A percentile compares a stretch with the other conserved stretches of the same genome.
Conservation (phyloP, 2,888 invertebrate species). For the Limenitis camilla region DNA sequence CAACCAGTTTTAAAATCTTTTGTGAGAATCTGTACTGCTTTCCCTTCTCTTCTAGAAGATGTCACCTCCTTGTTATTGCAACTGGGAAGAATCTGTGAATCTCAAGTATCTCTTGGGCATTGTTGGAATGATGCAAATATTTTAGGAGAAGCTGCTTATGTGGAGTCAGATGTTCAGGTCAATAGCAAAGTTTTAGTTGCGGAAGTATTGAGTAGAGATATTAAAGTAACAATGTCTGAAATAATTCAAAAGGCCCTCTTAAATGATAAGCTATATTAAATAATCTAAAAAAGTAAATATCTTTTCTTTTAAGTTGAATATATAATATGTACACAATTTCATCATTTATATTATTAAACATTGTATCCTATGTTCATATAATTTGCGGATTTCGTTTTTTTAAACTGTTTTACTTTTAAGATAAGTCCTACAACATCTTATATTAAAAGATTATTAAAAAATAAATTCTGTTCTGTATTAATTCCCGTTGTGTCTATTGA, state of each 20-base stretch:
- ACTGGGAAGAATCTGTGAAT: conserved; percentile 87
- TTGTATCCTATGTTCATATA: too few relatives aligned
- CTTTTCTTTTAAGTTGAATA: neutral
- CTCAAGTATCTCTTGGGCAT: conserved; percentile 85
- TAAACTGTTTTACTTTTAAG: too few relatives aligned
- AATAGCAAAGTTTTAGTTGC: conserved; percentile 66
- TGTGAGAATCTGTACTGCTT: conserved; percentile 90
- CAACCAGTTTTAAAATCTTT: conserved; percentile 89
- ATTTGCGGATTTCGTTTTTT: too few relatives aligned
- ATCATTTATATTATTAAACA: too few relatives aligned
- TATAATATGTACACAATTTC: too few relatives aligned
- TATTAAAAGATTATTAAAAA: too few relatives aligned
- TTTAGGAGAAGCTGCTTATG: conserved; percentile 64
- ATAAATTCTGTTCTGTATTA: too few relatives aligned
- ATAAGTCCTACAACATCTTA: too few relatives aligned
- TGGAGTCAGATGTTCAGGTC: conserved; percentile 56
- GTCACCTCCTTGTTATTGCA: conserved; percentile 88
- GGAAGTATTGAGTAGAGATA: conserved; percentile 66
- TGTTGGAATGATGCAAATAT: conserved; percentile 69
- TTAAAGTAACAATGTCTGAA: conserved; percentile 74
- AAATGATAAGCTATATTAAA: conserved; percentile 78
- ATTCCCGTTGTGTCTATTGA: too few relatives aligned
- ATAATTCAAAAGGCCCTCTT: conserved; percentile 78
- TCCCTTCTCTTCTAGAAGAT: conserved; percentile 93
- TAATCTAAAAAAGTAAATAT: neutral